Evolutionary conservation across 1,140 invertebrate genomes (phyloP), one percentile per base, ranked within the genome.

Genomic region (Galleria mellonella): DNA sequence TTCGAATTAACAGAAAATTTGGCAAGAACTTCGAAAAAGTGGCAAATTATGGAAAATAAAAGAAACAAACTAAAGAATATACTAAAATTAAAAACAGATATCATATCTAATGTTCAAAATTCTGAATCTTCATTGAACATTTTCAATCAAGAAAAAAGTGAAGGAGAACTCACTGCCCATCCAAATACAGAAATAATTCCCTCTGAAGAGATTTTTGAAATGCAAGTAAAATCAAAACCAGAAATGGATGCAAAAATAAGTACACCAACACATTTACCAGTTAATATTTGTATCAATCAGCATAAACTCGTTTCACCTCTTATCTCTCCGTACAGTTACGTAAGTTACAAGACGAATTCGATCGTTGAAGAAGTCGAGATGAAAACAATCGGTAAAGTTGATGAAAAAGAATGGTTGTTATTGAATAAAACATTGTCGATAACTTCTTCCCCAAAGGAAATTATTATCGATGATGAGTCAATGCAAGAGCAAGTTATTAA

Each of bases 1-100:
- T 82, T 84, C 56, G 59, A 63, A 35, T 48, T 82, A 48, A 73
- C 68, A 3, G 56, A 66, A 14, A 52, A 51, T 17, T 44, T 78
- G 12, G 49, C 52, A 44, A 72, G 81, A 55, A 81, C 73, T 11
- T 32, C 50, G 10, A 51, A 52, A 10, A 44, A 62, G 42, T 78
- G 75, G 73, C 30, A 62, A 45, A 31, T 49, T 36, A 47, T 67
- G 8, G 40, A 72, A 44, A 28, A 12, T n/a, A 50, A 32, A 52
- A 54, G 8, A 30, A 9, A 51, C 13, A 5, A 13, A 53, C 43
- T 35, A 40, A 37, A 37, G 17, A 37, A 44, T 11, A 12, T 28
- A 31, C 9, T 43, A 32, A 46, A 49, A 23, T 30, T 40, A 10
- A 39, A 56, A 38, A 11, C 39, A 15, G 31, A 52, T 11, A 23